Base-by-base conservation (phyloP, 2,797 vertebrate genomes). In the Odontamblyopus rebecca region DNA sequence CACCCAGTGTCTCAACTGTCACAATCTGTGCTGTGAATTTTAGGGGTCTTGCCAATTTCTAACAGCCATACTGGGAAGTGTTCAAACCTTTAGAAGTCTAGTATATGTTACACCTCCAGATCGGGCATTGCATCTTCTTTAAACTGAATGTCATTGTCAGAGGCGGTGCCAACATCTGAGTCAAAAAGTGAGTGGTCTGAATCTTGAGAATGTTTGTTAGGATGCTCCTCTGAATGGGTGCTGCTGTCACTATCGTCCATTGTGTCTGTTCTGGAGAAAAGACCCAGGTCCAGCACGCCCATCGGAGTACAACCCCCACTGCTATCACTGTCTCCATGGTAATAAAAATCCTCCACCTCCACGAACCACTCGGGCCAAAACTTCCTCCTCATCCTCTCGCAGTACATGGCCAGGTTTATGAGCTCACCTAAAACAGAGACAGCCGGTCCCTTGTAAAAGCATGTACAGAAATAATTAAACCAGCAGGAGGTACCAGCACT, bases 281-380 rank as follows among this genome's bases (percentile, higher is more conserved):
- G 94, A 84, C 96, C 95, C 60, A 96, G 95, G 86, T 97, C 96
- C 87, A 90, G 93, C 86, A 93, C 92, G 23, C 94, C 95, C 0
- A 93, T 93, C 1, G 94, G 94, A 4, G 93, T 94, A 60, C 75
- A 64, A 78, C 93, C 91, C 83, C 94, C 13, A 68, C 86, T 97
- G 79, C 91, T 93, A 71, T 98, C 97, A 0, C 95, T 96, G 82
- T 96, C 96, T 60, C 96, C 96, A 4, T 97, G 96, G 0, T 96
- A 98, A 65, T 93, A 91, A 53, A 96, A 92, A 79, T 98, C 96
- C 76, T 98, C 96, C 15, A 95, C 94, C 29, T 96, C 96, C 0
- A 96, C 93, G n/a, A 96, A 96, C 98, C 98, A 99, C 82, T 99
- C 97, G 0, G 97, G 98, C 97, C 97, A 99, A 87, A 99, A 99